Conservation (phyloP, 2,113 vertebrate species). For the Stercorarius parasiticus region DNA sequence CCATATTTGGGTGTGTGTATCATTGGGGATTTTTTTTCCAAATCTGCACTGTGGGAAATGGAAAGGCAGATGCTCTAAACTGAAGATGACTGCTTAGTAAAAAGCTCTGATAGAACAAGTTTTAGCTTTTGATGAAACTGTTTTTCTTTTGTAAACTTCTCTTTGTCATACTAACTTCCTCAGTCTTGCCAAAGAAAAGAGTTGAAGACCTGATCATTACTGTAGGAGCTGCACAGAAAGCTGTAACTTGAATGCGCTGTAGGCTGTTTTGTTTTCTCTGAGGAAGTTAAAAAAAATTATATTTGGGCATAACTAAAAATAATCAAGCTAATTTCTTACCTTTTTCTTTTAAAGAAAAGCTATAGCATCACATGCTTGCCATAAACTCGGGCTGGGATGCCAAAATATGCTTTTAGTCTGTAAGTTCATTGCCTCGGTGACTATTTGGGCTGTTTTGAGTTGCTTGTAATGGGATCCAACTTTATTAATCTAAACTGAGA, state of each 20-base stretch:
- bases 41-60: background rate
- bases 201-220: background rate
- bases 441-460: background rate
- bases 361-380: background rate
- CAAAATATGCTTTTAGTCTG: background rate
- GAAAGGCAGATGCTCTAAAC: background rate
- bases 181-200: background rate
- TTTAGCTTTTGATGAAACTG: background rate
- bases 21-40: background rate
- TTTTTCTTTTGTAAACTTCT: background rate
- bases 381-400: background rate
- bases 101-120: background rate
- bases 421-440: background rate
- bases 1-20: conserved; percentile 56
- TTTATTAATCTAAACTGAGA: background rate
- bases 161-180: background rate
- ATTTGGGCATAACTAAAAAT: background rate
- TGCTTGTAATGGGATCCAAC: background rate
- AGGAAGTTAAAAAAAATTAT: background rate
- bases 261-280: background rate
- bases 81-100: background rate
- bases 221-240: background rate
- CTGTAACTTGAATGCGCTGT: background rate
- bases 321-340: background rate
- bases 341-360: background rate